Base-by-base conservation (phyloP, 2,888 invertebrate genomes). In the Heliconius ethilla region DNA sequence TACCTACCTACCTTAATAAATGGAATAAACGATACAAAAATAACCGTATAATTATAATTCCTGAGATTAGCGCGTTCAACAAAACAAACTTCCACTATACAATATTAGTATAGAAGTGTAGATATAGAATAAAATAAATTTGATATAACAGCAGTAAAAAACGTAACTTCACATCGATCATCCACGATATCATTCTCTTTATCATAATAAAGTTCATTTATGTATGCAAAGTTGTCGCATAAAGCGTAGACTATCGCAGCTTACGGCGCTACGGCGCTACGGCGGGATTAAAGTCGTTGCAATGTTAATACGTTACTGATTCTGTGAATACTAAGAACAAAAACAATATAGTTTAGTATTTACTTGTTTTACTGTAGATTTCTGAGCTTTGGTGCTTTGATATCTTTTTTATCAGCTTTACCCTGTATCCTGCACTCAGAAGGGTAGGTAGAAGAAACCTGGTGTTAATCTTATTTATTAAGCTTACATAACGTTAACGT, bases 151-250 rank as follows among this genome's bases (percentile, higher is more conserved):
- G 33, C 33, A 33, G 33, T 33, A 33, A 1, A 33, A 67, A 67
- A 22, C 37, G 1, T 67, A 25, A 40, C 3, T 25, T 29, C 33
- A 59, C 72, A 72, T 72, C 72, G 59, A 74, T 74, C 63, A 63
- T 29, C 63, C 69, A 45, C 63, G 63, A 73, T 66, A 37, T 27
- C 25, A 7, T 65, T 45, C 51, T 33, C n/a, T 29, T 75, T 67
- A 55, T 62, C 67, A 62, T 70, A 62, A 78, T 45, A 62, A 75
- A 72, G 55, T 72, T 65, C 59, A 73, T 74, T 74, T 65, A 45
- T 74, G 74, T 79, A 74, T 79, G 74, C 63, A 78, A 80, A 80
- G 70, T 74, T 76, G 73, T 77, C 73, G 69, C 72, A 78, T 73
- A 74, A 74, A 74, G 74, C 63, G 74, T 74, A 29, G 65, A 55